phyloP scores from a whole-genome alignment of 1,140 invertebrate species.

The Tribolium castaneum region DNA sequence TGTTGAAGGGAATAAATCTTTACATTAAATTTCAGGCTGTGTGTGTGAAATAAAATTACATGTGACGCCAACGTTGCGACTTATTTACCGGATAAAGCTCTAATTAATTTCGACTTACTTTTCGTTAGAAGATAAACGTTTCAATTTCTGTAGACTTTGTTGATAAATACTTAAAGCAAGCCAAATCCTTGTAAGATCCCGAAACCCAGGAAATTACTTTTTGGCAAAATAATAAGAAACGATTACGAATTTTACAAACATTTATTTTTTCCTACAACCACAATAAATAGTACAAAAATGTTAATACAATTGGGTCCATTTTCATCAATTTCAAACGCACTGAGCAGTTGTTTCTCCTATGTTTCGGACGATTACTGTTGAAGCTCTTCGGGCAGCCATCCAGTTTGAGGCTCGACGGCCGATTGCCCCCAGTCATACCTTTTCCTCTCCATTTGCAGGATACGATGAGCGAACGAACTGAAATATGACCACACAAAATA shows the following conservation, averaged over 20 bases:
- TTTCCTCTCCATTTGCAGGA: constrained; percentile 59
- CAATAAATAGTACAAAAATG: neutral
- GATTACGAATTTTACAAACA: neutral
- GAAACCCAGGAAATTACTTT: too few species aligned
- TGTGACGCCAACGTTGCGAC: too few species aligned
- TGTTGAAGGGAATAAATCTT: too few species aligned
- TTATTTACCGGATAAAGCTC: too few species aligned
- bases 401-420: constrained; percentile 60
- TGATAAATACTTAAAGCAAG: too few species aligned
- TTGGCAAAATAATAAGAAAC: too few species aligned
- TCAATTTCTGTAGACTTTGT: too few species aligned
- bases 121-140: too few species aligned
- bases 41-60: too few species aligned
- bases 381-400: constrained; percentile 57
- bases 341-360: constrained; percentile 40
- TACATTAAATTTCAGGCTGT: too few species aligned
- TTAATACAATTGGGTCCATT: neutral
- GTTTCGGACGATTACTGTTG: constrained; percentile 49
- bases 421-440: constrained; percentile 61
- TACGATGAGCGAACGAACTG: constrained; percentile 61
- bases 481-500: constrained; percentile 39
- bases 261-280: neutral
- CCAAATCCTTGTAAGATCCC: too few species aligned
- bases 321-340: constrained; percentile 42
- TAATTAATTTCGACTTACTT: too few species aligned